Base-by-base conservation (phyloP, 1,140 invertebrate genomes). In the Cotesia vestalis region DNA sequence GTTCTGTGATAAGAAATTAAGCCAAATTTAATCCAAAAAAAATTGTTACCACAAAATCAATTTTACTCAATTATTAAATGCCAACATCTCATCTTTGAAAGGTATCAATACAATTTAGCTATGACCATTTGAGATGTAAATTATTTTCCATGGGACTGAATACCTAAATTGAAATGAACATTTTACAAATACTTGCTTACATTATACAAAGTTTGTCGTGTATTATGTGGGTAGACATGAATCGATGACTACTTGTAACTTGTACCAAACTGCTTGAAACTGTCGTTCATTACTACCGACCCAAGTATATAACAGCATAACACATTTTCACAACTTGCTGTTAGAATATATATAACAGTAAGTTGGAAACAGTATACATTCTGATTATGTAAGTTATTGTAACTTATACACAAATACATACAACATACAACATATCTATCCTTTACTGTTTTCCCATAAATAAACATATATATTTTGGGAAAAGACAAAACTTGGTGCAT, bases 271-370 rank as follows among this genome's bases (percentile, higher is more conserved):
- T 75, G 73, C 66, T 76, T 73, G 59, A 72, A 79, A 77, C 64
- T 76, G 60, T 64, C 68, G 62, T 74, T 66, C 55, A 51, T 68
- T 57, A 57, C 40, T 57, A 74, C 51, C 51, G 55, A 36, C 73
- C 72, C 75, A 64, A 57, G 75, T 75, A 76, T 69, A 69, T 76
- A 74, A 38, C 74, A 70, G 75, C 69, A 69, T 76, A 74, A 38
- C 74, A 70, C 74, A 74, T 80, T 79, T 77, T 67, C 69, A 9
- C 57, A 66, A 71, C 40, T 46, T 46, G 64, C 63, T 78, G 74
- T 73, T 14, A 35, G 74, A 52, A 75, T 75, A 73, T 78, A 80
- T 78, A 78, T 78, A 74, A 38, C 70, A 78, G 76, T 74, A 72
- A 78, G 77, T 74, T 72, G 69, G 69, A 63, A 71, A 79, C 53